Conservation (phyloP, 2,113 vertebrate genomes). For the Amphiprion ocellaris region DNA sequence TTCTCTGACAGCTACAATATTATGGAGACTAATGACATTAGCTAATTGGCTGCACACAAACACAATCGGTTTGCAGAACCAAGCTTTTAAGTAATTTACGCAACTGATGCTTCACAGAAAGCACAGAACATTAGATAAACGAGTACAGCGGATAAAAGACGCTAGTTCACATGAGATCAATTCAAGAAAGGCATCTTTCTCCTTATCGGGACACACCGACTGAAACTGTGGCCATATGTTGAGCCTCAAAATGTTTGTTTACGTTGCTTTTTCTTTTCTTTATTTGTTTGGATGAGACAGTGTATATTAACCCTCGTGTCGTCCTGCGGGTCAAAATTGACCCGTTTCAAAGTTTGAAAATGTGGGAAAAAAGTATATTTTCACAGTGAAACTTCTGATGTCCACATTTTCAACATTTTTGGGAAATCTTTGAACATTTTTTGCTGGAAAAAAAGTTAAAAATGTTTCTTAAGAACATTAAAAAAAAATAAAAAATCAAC, state of each 20-base stretch:
- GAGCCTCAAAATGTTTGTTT: background rate
- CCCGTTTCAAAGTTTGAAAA: no score
- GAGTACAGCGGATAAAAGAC: constrained; percentile 8
- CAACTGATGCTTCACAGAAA: constrained; percentile 13
- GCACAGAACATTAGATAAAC: constrained; percentile 27
- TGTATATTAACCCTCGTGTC: no score
- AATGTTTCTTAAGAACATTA: no score
- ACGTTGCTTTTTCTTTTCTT: background rate
- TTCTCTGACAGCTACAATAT: constrained; percentile 10
- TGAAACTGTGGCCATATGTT: background rate
- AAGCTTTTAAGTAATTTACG: constrained; percentile 18
- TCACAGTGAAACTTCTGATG: no score
- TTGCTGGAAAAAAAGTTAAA: no score
- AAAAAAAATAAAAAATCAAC: no score
- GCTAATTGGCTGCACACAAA: constrained; percentile 30
- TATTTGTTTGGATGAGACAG: no score
- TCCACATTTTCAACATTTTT: no score
- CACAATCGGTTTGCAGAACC: constrained; percentile 5
- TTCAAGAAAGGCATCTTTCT: constrained; percentile 27
- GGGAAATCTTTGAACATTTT: no score
- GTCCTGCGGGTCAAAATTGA: no score
- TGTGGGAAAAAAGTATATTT: no score
- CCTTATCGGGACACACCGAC: background rate
- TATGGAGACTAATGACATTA: constrained; percentile 33
- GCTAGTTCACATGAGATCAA: constrained; percentile 37